Evolutionary conservation across 1,140 invertebrate species (phyloP), one percentile per base, ranked within the genome.

Genomic region (Drosophila nannoptera): DNA sequence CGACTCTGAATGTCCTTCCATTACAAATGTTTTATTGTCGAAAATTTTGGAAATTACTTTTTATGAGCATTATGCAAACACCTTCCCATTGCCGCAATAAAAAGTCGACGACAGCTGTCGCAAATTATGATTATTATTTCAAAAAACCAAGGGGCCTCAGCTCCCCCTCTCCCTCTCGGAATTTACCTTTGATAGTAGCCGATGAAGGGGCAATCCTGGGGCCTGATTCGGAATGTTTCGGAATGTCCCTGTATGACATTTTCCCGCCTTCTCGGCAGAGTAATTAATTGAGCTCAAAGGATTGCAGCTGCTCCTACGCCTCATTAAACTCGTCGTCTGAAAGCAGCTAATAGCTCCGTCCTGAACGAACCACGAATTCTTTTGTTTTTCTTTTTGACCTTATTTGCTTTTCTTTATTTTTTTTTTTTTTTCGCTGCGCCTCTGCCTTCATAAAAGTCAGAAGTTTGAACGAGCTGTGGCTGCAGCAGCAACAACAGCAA

Each of bases 111-210:
- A 76, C 80, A 83, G 80, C 73, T 83, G 80, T 70, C 53, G 56
- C 76, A 84, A 83, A 83, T 83, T 73, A 78, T 73, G 76, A 83
- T 84, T 84, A 83, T 83, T 78, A 84, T 83, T 73, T 83, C 78
- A 76, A 83, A 84, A 84, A 80, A 68, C 62, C 75, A 42, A 55
- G n/a, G 35, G 16, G 16, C 29, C 2, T 4, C 16, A 12, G 4
- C 16, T 33, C 3, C 46, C 12, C 14, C n/a, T 36, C 35, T 31
- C 40, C 38, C 22, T 22, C 3, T 22, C 22, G 22, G 22, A 22
- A 22, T 22, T 22, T 22, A 22, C 22, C 22, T n/a, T n/a, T n/a
- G n/a, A n/a, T n/a, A n/a, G n/a, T n/a, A n/a, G n/a, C n/a, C n/a
- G n/a, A n/a, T n/a, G n/a, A n/a, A n/a, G n/a, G n/a, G n/a, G n/a